Conservation (phyloP, 2,113 vertebrate genomes). For the Nettapus auritus region DNA sequence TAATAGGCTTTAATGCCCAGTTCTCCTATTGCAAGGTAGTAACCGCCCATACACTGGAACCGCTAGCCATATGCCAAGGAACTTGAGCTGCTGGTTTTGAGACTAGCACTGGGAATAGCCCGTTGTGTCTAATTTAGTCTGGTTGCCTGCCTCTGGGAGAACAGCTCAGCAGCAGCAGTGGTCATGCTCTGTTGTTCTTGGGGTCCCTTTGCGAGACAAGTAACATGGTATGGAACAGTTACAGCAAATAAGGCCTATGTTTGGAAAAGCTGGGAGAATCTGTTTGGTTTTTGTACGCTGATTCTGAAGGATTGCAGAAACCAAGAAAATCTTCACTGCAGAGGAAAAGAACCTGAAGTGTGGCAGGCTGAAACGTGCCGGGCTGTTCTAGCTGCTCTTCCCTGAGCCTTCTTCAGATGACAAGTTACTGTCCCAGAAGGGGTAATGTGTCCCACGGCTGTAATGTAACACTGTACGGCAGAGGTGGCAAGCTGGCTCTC, state of each 20-base stretch:
- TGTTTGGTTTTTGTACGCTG: not conserved
- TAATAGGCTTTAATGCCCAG: not conserved
- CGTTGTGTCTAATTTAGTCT: not conserved
- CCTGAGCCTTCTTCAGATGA: not conserved
- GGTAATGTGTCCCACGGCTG: not conserved
- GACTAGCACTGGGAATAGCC: not conserved
- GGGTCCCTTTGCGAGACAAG: not conserved
- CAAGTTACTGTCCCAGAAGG: not conserved
- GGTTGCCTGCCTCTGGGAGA: not conserved
- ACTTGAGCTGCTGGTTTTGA: not conserved
- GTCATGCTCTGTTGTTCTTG: not conserved
- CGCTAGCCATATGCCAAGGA: not conserved
- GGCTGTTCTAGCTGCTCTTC: not conserved
- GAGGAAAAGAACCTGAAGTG: not conserved
- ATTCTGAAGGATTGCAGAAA: not conserved
- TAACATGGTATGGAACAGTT: not conserved
- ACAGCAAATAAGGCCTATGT: not conserved
- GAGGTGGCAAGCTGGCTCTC: not conserved
- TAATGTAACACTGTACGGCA: accelerated
- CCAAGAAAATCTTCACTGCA: not conserved
- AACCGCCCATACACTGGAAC: not conserved
- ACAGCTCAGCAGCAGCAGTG: not conserved
- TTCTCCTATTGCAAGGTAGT: not conserved
- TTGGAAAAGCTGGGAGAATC: not conserved
- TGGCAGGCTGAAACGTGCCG: not conserved